Evolutionary conservation across 1,140 invertebrate species (phyloP).

Genomic region (Sminthurinus signatus): DNA sequence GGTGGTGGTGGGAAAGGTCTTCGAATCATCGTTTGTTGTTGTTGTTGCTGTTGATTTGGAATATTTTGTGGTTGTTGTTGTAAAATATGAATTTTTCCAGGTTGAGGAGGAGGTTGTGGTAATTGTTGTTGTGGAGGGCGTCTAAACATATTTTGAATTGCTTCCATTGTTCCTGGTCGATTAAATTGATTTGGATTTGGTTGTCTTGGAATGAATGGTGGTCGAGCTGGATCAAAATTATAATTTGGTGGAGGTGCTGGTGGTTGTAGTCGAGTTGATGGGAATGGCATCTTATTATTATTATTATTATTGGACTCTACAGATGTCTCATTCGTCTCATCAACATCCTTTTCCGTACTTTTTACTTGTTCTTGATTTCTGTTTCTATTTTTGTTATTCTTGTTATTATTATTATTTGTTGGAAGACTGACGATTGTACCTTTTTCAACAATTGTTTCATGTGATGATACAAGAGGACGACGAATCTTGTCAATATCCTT

Average conservation of each 20-base stretch:
- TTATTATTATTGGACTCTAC: no score
- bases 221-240: not conserved
- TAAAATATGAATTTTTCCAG: no score
- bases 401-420: no score
- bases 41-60: conserved; percentile 2
- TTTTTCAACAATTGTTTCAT: not conserved
- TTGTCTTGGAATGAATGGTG: conserved; percentile 2
- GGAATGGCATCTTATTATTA: not conserved
- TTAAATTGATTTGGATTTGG: not conserved
- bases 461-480: not conserved
- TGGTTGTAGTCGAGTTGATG: conserved; percentile 12
- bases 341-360: not conserved
- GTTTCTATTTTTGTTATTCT: no score
- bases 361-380: conserved; percentile 1
- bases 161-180: not conserved
- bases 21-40: not conserved
- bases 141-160: not conserved
- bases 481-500: conserved; percentile 1
- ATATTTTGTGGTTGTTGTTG: not conserved
- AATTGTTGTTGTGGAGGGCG: not conserved
- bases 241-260: conserved; percentile 21
- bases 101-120: conserved; percentile 1
- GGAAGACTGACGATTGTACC: not conserved
- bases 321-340: not conserved
- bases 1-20: conserved; percentile 20